Evolutionary conservation across 2,888 invertebrate genomes (phyloP), one percentile per base, ranked within the genome.

Genomic region (Pristionchus mayeri): DNA sequence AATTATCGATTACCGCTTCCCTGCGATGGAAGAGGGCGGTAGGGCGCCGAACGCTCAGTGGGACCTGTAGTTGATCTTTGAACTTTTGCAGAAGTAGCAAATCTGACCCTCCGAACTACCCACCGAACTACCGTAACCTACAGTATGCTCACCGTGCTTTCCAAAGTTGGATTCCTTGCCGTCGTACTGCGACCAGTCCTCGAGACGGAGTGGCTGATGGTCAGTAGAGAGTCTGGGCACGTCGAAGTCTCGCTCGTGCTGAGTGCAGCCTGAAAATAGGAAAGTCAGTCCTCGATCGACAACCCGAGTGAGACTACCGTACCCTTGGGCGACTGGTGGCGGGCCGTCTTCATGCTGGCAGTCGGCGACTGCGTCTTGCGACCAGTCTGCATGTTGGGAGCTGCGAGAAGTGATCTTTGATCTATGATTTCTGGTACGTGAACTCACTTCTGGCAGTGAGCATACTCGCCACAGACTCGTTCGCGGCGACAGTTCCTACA

Each of bases 371-470:
- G 44, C 44, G 44, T 13, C 7, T 44, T 40, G 40, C 71, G 71
- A n/a, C n/a, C 71, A 9, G 71, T 71, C 24, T n/a, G 40, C 3
- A 30, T 21, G 2, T 40, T 71, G 40, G 71, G 40, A 24, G 40
- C 71, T 71, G 24, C 0, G 40, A 71, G 21, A 24, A 18, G 11
- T 40, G 21, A n/a, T 7, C 18, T 44, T 67, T 44, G 44, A 71
- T 44, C 71, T 71, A 40, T 71, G 71, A 71, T 40, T 40, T 71
- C 24, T 37, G 24, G 40, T n/a, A 9, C 13, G 13, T 44, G 6
- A 6, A 71, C 71, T 71, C n/a, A 71, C 71, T 71, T 71, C 71
- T 71, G 21, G 37, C 71, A 9, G 40, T 24, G 71, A 71, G n/a
- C 40, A 24, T 44, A 11, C 24, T 21, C 4, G 40, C 71, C 11